Evolutionary conservation across 2,888 invertebrate genomes (phyloP).

Genomic region (Trypoxylon attenuatum): DNA sequence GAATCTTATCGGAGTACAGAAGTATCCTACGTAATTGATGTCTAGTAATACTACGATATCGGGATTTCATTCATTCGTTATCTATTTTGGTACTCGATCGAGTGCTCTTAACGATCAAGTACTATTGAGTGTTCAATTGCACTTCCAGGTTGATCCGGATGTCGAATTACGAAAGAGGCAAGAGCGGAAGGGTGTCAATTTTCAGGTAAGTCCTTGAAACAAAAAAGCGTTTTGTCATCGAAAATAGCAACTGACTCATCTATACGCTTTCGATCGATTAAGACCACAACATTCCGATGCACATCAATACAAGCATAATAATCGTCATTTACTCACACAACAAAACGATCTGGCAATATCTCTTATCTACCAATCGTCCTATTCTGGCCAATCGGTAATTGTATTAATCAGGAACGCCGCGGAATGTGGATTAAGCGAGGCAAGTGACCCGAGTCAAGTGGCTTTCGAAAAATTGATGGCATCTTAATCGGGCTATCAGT

Average conservation of each 20-base stretch:
- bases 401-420: too few relatives aligned
- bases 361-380: too few relatives aligned
- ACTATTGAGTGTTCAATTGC: neutral
- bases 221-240: neutral
- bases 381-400: too few relatives aligned
- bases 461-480: too few relatives aligned
- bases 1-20: neutral
- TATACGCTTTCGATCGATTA: neutral
- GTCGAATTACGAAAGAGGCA: conserved; percentile 23
- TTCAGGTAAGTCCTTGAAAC: conserved; percentile 45
- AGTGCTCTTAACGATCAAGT: neutral
- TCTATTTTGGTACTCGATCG: neutral
- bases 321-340: too few relatives aligned
- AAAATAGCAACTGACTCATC: neutral
- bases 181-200: conserved; percentile 43
- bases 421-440: too few relatives aligned
- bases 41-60: too few relatives aligned
- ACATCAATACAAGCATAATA: neutral
- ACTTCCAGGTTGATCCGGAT: conserved; percentile 34
- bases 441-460: too few relatives aligned
- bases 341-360: too few relatives aligned
- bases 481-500: too few relatives aligned
- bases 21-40: neutral
- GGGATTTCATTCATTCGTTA: neutral
- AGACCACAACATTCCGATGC: neutral